Percentiles rank a stretch among this genome's conserved stretches.
These are phyloP conservation scores for Cinara cedri DNA, from an alignment of 2,888 invertebrate genomes.

Conservation along the genomic window DNA sequence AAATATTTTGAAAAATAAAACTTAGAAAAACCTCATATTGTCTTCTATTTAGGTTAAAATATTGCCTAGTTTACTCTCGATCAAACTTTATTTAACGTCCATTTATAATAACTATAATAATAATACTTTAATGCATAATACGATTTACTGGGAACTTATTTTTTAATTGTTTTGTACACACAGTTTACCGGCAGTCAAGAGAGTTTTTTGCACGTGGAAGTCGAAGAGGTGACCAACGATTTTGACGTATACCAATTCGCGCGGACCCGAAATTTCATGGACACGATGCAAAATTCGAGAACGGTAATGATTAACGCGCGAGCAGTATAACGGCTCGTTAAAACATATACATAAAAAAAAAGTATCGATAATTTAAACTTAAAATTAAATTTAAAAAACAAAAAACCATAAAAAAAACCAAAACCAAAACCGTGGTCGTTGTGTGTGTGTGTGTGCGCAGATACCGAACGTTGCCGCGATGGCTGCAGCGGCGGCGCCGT, in stretches of 20 bases:
- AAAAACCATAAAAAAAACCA: neutral
- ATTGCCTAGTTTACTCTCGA: no score
- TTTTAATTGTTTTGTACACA: neutral
- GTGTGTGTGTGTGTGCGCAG: slow-evolving; percentile 9
- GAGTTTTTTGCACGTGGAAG: slow-evolving; percentile 77
- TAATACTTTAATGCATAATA: neutral
- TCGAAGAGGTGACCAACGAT: slow-evolving; percentile 62
- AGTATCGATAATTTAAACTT: neutral
- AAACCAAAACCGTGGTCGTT: neutral
- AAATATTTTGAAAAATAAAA: no score
- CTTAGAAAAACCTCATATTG: no score
- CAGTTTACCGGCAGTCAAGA: slow-evolving; percentile 86
- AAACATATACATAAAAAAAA: neutral
- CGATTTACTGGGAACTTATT: no score
- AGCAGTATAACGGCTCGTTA: neutral
- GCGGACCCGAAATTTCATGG: slow-evolving; percentile 50
- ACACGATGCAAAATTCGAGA: slow-evolving; percentile 51
- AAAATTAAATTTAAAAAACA: neutral
- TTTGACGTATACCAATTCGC: slow-evolving; percentile 59
- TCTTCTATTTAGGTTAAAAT: no score
- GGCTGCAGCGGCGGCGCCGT: neutral
- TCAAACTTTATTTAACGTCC: no score
- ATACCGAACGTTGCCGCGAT: slow-evolving; percentile 53
- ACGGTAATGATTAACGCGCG: slow-evolving; percentile 35
- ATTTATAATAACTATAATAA: no score